A percentile compares a stretch with the other conserved stretches of the same genome.
phyloP scores from a whole-genome alignment of 1,140 invertebrate species.

The Thaumetopoea pityocampa region DNA sequence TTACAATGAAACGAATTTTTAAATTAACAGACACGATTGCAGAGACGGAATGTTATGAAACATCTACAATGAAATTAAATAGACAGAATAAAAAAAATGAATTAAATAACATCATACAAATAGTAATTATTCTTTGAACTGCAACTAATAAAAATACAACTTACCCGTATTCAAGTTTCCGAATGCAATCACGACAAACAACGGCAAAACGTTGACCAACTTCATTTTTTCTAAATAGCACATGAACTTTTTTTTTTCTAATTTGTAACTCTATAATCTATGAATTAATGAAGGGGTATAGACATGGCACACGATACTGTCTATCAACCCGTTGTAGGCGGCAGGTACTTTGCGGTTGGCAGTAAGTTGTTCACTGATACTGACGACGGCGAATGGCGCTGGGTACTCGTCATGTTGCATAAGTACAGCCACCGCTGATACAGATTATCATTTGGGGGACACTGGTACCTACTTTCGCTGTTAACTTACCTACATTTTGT shows the following conservation, averaged over 20 bases:
- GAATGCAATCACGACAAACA: constrained; percentile 29
- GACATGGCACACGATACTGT: constrained; percentile 34
- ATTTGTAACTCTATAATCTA: no score
- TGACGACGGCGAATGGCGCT: constrained; percentile 46
- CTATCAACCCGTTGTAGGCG: constrained; percentile 8
- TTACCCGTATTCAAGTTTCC: constrained; percentile 37
- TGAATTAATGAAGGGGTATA: no score
- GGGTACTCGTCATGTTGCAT: constrained; percentile 51
- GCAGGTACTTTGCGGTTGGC: constrained; percentile 26
- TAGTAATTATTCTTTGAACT: neutral
- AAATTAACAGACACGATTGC: no score
- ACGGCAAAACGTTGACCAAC: constrained; percentile 22
- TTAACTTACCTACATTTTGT: constrained; percentile 23
- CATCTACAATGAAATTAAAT: no score
- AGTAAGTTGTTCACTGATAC: constrained; percentile 40
- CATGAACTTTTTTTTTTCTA: constrained; percentile 2
- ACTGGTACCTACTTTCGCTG: constrained; percentile 64
- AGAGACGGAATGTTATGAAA: no score
- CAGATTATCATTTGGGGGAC: constrained; percentile 73
- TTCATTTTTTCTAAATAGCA: constrained; percentile 28
- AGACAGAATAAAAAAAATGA: no score
- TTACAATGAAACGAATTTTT: no score
- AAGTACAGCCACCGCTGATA: constrained; percentile 60
- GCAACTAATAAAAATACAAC: constrained; percentile 15
- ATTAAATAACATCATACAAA: no score